phyloP scores from a whole-genome alignment of 1,140 invertebrate species.

The Cryptotermes secundus region DNA sequence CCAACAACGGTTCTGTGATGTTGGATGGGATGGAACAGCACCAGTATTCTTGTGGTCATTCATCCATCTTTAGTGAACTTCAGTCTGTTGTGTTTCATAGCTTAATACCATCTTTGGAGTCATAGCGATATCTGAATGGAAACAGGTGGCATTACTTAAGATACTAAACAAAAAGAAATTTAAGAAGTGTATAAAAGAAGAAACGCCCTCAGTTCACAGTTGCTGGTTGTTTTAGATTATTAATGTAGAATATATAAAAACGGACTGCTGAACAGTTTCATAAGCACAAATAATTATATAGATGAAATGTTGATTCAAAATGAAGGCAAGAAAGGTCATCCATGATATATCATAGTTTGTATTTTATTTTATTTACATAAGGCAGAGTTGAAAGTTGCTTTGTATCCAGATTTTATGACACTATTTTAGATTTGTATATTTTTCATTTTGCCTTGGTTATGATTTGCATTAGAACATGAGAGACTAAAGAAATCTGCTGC shows the following conservation, averaged over 20 bases:
- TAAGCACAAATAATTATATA: not conserved
- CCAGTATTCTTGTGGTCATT: constrained; percentile 57
- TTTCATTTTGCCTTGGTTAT: too few relatives aligned
- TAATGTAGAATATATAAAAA: not conserved
- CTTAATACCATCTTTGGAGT: constrained; percentile 67
- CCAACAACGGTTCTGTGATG: constrained; percentile 18
- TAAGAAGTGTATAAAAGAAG: too few relatives aligned
- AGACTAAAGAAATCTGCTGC: not conserved
- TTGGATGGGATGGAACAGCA: not conserved
- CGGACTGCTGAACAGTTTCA: not conserved
- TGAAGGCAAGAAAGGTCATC: not conserved
- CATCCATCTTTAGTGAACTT: constrained; percentile 67
- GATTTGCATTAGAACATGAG: not conserved
- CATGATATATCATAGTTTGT: not conserved
- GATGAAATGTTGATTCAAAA: not conserved
- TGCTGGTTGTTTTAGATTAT: not conserved
- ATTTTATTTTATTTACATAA: not conserved
- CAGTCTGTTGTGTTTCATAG: constrained; percentile 67
- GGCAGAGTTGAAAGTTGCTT: not conserved
- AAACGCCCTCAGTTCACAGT: not conserved
- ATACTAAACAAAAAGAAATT: not conserved
- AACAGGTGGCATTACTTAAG: not conserved
- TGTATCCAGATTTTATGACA: not conserved
- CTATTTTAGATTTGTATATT: not conserved
- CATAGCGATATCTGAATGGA: constrained; percentile 48